Percentiles rank a stretch among this genome's conserved stretches.
Evolutionary conservation across 2,113 vertebrate genomes (phyloP).

Genomic region (Vombatus ursinus): DNA sequence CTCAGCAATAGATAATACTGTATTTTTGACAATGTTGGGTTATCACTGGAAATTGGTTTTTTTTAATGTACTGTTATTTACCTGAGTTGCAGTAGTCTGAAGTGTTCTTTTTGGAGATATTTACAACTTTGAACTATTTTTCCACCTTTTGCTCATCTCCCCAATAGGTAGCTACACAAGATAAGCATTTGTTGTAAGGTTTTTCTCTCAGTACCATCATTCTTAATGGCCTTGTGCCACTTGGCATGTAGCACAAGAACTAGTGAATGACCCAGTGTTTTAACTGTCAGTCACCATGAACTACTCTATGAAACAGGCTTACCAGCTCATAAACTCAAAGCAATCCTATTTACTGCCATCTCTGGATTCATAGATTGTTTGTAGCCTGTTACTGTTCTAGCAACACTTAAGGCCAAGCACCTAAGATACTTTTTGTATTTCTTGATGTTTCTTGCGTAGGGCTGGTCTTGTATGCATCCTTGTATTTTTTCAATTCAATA

Average conservation of each 20-base stretch:
- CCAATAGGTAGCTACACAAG: constrained; percentile 21
- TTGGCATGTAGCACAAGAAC: constrained; percentile 70
- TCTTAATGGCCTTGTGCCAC: constrained; percentile 68
- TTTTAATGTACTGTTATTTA: constrained; percentile 46
- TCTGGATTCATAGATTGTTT: constrained; percentile 77
- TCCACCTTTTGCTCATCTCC: constrained; percentile 50
- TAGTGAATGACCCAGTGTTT: constrained; percentile 70
- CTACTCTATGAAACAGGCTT: constrained; percentile 75
- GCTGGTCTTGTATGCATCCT: constrained; percentile 68
- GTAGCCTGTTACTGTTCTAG: constrained; percentile 76
- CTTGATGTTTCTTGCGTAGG: constrained; percentile 69
- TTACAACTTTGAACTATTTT: constrained; percentile 67
- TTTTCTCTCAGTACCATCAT: constrained; percentile 51
- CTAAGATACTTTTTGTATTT: constrained; percentile 67
- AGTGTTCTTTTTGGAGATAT: constrained; percentile 14
- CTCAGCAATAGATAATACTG: not conserved
- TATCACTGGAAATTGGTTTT: constrained; percentile 57
- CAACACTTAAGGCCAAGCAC: constrained; percentile 71
- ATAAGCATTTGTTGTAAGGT: constrained; percentile 52
- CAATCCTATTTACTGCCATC: constrained; percentile 81
- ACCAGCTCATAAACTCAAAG: constrained; percentile 81
- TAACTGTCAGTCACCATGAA: constrained; percentile 78
- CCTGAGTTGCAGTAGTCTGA: constrained; percentile 40
- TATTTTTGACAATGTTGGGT: constrained; percentile 38
- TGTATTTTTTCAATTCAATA: constrained; percentile 75